Conservation (phyloP, 2,113 vertebrate genomes). For the Mustelus asterias region DNA sequence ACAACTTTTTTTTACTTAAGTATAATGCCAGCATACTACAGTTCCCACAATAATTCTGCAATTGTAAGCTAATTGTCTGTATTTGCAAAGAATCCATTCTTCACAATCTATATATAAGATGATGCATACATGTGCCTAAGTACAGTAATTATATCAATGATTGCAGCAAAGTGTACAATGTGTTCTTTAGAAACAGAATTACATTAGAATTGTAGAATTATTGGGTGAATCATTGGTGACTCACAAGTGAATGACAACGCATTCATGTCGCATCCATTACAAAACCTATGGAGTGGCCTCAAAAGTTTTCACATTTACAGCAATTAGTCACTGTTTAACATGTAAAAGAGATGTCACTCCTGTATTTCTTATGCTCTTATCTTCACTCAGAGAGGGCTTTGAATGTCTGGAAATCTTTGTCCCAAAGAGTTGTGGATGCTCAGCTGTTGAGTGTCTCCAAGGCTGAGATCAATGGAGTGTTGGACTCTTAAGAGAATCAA, state of each 20-base stretch:
- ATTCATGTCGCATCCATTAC: background rate
- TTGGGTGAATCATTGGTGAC: conserved; percentile 10
- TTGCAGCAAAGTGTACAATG: background rate
- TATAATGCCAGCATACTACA: background rate
- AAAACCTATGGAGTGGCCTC: background rate
- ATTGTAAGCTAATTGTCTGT: background rate
- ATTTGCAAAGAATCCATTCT: conserved; percentile 13
- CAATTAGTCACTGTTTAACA: background rate
- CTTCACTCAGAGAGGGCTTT: background rate
- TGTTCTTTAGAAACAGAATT: conserved; percentile 5
- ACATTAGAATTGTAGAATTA: conserved; percentile 8
- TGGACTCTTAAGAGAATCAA: background rate
- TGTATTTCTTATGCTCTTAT: background rate
- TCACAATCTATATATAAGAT: background rate
- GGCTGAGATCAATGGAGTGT: background rate
- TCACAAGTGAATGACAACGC: conserved; percentile 22
- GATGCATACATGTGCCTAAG: background rate
- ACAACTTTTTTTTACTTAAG: conserved; percentile 22
- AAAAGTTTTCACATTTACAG: background rate
- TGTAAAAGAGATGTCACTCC: background rate
- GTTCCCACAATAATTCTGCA: conserved; percentile 6
- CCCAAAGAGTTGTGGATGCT: no score
- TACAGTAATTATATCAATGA: conserved; percentile 12
- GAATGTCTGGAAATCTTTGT: background rate
- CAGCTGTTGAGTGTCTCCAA: background rate